Evolutionary conservation across 2,113 vertebrate species (phyloP), one percentile per base, ranked within the genome.

Genomic region (Plecturocebus donacophilus): DNA sequence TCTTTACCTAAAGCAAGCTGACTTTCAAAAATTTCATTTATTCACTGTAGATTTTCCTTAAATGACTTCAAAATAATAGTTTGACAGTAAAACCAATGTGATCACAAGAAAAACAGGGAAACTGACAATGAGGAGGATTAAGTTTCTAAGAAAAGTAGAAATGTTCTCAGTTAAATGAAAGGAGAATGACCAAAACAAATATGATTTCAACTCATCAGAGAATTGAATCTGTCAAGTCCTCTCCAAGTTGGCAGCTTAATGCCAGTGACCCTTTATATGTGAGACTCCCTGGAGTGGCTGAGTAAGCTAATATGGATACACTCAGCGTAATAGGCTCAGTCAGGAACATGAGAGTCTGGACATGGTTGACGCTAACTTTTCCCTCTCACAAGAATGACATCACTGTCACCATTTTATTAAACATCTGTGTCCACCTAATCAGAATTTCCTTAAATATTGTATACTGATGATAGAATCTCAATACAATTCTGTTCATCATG

Each of bases 1-100:
- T 92, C 61, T 80, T 56, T 81, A 92, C n/a, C 80, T 38, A 38
- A 90, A 96, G 80, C 58, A 87, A 93, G 64, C 14, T 52, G 76
- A 23, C 75, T 71, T 86, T 88, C 42, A 83, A 93, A 85, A 87
- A 58, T 84, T 83, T 16, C 27, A 73, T 45, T 81, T 95, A 77
- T 75, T 93, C 52, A 47, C 52, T 66, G 87, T 58, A 85, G 76
- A 88, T 94, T 92, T 84, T 71, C 66, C 47, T 92, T 66, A 85
- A 92, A 56, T 30, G 40, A 76, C 35, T 95, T 96, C 38, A 81
- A 75, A 87, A 58, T n/a, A 88, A 81, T 40, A 73, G 52, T 84
- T 76, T 81, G 85, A 56, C 35, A 71, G 45, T 45, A 35, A 92
- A 92, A 58, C 16, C 66, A 81, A 40, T 66, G 6, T 14, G 42